Conservation (phyloP, 2,797 vertebrate genomes). For the Myoxocephalus aenaeus region DNA sequence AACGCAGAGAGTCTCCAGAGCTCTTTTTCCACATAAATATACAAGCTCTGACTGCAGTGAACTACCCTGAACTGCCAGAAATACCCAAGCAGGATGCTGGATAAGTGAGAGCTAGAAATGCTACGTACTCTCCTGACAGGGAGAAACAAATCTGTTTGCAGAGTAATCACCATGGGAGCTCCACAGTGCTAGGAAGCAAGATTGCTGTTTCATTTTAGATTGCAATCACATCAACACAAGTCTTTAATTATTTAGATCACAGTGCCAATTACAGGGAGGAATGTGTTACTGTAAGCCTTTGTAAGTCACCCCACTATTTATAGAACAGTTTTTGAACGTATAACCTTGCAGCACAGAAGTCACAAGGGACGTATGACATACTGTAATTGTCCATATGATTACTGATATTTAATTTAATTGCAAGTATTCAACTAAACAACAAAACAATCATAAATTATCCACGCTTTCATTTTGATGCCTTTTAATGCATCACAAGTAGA, state of each 20-base stretch:
- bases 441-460: background rate
- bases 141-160: conserved; percentile 47
- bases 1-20: conserved; percentile 47
- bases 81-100: conserved; percentile 44
- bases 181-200: conserved; percentile 21
- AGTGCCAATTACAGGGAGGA: conserved; percentile 14
- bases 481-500: background rate
- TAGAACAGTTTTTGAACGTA: background rate
- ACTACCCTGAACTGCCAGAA: conserved; percentile 50
- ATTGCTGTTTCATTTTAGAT: conserved; percentile 39
- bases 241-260: conserved; percentile 50
- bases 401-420: background rate
- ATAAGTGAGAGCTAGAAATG: conserved; percentile 48
- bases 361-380: background rate
- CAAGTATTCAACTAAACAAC: background rate
- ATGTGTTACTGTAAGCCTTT: conserved; percentile 12
- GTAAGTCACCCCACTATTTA: conserved; percentile 21
- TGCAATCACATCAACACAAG: conserved; percentile 41
- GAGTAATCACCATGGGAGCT: conserved; percentile 40
- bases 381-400: conserved; percentile 1
- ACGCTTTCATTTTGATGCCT: background rate
- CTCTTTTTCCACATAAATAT: conserved; percentile 48
- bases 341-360: background rate
- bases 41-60: conserved; percentile 48
- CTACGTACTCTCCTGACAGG: conserved; percentile 28